Evolutionary conservation across 2,113 vertebrate species (phyloP), one percentile per base, ranked within the genome.

Genomic region (Xyrauchen texanus): DNA sequence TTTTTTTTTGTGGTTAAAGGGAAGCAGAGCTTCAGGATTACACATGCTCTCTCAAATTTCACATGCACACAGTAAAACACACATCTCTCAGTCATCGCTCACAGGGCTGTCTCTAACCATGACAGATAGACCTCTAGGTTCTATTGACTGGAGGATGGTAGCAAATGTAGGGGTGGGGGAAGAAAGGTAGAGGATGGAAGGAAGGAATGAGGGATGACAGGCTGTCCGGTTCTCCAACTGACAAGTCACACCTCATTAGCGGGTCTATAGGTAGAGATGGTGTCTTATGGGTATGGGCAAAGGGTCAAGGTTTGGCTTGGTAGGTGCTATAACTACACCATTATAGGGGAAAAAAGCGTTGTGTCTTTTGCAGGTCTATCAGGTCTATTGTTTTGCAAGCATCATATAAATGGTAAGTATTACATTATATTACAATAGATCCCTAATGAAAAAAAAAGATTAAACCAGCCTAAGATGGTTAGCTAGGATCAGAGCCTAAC

Each of bases 191-290:
- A 34, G 21, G 21, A 34, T 3, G 21, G 21, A 69, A 4, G 49
- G 61, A 53, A 58, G 16, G 83, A 74, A 58, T 45, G 55, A 66
- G 62, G 81, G 69, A 82, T 84, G 57, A 46, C 85, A 13, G 42
- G 0, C 76, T 83, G 89, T 88, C 84, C 85, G 66, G 80, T 81
- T 86, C 84, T 87, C 74, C 86, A 81, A 84, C 78, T 89, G 86
- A 87, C 83, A 34, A 90, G 91, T 94, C 93, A 90, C 91, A 93
- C 88, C 91, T 95, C 93, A 93, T 94, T 92, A 92, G 21, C 21
- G 21, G 21, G 21, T 34, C 21, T 34, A 34, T 34, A 34, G 21
- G 21, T 34, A 34, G 21, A 34, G 21, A 34, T 34, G 21, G 21
- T 34, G 21, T 34, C 21, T 34, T 34, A 34, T 34, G 21, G 21